Evolutionary conservation across 2,113 vertebrate genomes (phyloP).

Genomic region (Mirza zaza): DNA sequence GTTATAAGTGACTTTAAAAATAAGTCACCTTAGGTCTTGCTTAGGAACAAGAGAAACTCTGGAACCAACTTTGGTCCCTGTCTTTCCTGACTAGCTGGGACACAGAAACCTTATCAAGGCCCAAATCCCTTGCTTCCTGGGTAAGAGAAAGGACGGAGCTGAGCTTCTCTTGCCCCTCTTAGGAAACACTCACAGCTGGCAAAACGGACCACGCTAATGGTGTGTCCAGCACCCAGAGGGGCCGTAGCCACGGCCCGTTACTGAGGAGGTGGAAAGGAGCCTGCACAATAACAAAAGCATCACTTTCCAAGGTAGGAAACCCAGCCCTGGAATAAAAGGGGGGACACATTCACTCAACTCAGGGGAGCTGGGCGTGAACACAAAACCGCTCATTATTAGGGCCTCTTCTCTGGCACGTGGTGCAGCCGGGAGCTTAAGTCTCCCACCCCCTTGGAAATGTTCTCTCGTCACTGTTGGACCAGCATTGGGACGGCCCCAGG

Average conservation of each 20-base stretch:
- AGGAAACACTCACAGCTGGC: background rate
- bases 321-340: background rate
- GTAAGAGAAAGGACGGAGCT: background rate
- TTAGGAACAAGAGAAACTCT: background rate
- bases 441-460: background rate
- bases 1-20: conserved; percentile 36
- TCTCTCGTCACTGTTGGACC: background rate
- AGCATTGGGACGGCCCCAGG: background rate
- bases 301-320: background rate
- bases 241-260: background rate
- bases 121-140: background rate
- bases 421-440: background rate
- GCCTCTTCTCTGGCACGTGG: background rate
- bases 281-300: background rate
- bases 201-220: background rate
- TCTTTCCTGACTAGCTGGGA: background rate
- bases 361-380: background rate
- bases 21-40: background rate
- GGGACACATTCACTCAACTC: background rate
- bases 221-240: too few species aligned
- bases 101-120: background rate
- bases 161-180: background rate
- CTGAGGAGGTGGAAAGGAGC: background rate
- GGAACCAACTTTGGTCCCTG: background rate
- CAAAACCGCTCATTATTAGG: background rate